phyloP scores from a whole-genome alignment of 1,140 invertebrate genomes.

The Trinorchestia longiramus region DNA sequence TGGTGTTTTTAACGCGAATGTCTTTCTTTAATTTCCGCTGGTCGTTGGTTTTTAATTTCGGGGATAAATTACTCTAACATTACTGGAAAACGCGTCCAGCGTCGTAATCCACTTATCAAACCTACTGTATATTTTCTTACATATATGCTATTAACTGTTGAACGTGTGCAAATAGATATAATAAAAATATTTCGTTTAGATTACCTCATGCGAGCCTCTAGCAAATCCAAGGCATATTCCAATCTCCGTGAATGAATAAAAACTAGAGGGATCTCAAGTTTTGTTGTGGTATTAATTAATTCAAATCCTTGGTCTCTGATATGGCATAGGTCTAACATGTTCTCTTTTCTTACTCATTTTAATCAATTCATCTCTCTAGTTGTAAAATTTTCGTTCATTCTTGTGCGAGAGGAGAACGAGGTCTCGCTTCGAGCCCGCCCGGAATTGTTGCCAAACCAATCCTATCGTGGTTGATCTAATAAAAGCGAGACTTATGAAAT shows the following conservation, averaged over 20 bases:
- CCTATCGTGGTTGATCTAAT: slow-evolving; percentile 51
- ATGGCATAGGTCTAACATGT: neutral
- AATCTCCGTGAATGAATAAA: neutral
- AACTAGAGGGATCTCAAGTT: neutral
- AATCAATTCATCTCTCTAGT: slow-evolving; percentile 27
- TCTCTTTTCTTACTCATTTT: neutral
- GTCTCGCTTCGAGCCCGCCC: neutral
- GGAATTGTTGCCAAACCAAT: slow-evolving; percentile 55
- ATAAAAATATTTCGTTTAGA: no score
- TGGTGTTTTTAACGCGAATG: no score
- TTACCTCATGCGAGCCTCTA: no score
- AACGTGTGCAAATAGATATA: no score
- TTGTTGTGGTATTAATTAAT: neutral
- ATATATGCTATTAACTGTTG: no score
- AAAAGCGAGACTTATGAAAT: slow-evolving; percentile 53
- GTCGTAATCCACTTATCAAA: no score
- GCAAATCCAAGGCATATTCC: neutral
- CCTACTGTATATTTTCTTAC: no score
- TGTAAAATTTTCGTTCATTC: slow-evolving; percentile 11
- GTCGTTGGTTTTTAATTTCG: no score
- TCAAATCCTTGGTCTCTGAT: neutral
- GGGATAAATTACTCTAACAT: no score
- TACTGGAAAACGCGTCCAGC: no score
- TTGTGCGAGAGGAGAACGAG: slow-evolving; percentile 4
- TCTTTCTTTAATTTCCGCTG: no score